Conservation (phyloP, 2,113 vertebrate genomes). For the Campylomormyrus tamandua region DNA sequence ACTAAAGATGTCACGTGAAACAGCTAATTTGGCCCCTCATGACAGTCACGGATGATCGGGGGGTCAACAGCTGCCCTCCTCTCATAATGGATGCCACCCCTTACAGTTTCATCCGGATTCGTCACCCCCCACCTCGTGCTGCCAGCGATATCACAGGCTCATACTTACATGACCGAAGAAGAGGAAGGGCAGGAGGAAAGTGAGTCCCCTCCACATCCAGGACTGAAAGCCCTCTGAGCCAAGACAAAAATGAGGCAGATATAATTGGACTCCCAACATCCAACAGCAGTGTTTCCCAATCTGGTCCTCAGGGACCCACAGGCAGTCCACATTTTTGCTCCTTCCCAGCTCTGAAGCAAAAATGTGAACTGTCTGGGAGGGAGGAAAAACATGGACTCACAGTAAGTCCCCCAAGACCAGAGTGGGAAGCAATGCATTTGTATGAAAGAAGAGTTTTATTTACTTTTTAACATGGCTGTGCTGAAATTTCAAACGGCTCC, state of each 20-base stretch:
- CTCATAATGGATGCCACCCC: neutral
- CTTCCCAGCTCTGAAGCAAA: neutral
- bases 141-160: neutral
- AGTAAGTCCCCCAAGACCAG: neutral
- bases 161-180: constrained; percentile 96
- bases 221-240: constrained; percentile 94
- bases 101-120: neutral
- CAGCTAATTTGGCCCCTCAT: neutral
- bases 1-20: neutral
- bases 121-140: neutral
- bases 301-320: neutral
- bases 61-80: neutral
- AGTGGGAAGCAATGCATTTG: neutral
- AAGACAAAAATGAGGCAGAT: constrained; percentile 22
- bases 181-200: constrained; percentile 89
- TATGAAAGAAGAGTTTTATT: neutral
- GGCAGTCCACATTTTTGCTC: neutral
- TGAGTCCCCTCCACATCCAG: constrained; percentile 98
- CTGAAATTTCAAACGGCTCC: neutral
- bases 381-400: neutral
- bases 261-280: neutral
- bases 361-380: neutral
- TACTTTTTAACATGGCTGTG: neutral
- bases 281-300: neutral
- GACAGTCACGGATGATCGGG: neutral